Evolutionary conservation across 2,888 invertebrate species (phyloP).

Genomic region (Incurvaria masculella): DNA sequence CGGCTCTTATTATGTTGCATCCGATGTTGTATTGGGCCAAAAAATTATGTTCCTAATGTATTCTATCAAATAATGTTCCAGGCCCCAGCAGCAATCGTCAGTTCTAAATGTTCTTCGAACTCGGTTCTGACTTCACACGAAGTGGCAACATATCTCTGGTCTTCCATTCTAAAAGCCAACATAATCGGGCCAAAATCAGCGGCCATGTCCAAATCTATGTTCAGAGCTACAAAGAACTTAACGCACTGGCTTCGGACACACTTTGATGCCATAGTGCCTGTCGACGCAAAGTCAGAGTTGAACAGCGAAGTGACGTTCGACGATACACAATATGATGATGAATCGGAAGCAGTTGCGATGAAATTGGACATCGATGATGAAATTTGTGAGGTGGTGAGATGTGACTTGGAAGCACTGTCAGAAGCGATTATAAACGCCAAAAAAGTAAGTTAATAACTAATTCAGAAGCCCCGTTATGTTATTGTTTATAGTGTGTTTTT

Average conservation of each 20-base stretch:
- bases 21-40: no score
- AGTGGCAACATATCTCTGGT: conserved; percentile 34
- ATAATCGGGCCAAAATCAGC: conserved; percentile 38
- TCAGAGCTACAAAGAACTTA: conserved; percentile 29
- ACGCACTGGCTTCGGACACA: conserved; percentile 38
- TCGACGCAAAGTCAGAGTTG: neutral
- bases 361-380: conserved; percentile 28
- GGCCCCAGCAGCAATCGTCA: conserved; percentile 29
- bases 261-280: conserved; percentile 22
- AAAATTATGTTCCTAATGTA: no score
- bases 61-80: no score
- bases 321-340: neutral
- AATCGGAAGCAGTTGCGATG: neutral
- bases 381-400: conserved; percentile 32
- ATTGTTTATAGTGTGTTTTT: no score
- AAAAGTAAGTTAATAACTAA: no score
- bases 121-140: conserved; percentile 25
- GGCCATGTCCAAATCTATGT: conserved; percentile 34
- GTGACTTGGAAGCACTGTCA: conserved; percentile 35
- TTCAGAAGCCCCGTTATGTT: no score
- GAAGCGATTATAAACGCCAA: conserved; percentile 43
- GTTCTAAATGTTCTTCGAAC: conserved; percentile 20
- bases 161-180: conserved; percentile 35
- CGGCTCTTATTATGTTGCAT: no score
- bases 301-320: neutral